Evolutionary conservation across 2,113 vertebrate genomes (phyloP).

Genomic region (Pelusios castaneus): DNA sequence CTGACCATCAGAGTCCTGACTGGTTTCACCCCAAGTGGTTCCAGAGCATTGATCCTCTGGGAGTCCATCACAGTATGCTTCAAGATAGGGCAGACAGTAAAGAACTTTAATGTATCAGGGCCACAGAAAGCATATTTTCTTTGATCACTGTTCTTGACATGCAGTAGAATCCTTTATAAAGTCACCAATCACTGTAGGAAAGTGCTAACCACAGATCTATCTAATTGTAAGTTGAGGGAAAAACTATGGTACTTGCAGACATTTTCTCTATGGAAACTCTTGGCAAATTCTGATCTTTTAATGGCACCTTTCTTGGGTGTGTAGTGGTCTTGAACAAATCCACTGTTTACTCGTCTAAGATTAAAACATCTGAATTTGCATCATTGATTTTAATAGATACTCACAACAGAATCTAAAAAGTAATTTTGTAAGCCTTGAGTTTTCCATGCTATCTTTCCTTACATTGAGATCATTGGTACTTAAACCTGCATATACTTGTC

Average conservation of each 20-base stretch:
- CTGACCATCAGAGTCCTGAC: too few species aligned
- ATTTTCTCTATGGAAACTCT: background rate
- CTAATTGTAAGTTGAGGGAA: background rate
- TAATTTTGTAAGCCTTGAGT: background rate
- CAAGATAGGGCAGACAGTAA: background rate
- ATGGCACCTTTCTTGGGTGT: background rate
- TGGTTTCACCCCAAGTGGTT: too few species aligned
- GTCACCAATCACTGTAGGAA: background rate
- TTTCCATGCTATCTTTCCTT: background rate
- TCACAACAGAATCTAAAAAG: background rate
- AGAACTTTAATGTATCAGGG: background rate
- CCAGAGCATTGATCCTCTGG: too few species aligned
- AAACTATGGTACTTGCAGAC: accelerated
- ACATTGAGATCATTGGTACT: background rate
- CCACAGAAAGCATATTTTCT: background rate
- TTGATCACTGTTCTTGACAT: background rate
- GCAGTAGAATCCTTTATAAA: background rate
- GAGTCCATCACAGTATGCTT: too few species aligned
- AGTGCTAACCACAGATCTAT: background rate
- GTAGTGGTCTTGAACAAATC: background rate
- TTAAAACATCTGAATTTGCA: background rate
- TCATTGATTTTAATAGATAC: background rate
- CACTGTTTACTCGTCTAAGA: background rate
- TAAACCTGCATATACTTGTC: background rate
- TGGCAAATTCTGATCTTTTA: background rate